Conservation (phyloP, 2,888 invertebrate species). For the Mesorhabditis belari region DNA sequence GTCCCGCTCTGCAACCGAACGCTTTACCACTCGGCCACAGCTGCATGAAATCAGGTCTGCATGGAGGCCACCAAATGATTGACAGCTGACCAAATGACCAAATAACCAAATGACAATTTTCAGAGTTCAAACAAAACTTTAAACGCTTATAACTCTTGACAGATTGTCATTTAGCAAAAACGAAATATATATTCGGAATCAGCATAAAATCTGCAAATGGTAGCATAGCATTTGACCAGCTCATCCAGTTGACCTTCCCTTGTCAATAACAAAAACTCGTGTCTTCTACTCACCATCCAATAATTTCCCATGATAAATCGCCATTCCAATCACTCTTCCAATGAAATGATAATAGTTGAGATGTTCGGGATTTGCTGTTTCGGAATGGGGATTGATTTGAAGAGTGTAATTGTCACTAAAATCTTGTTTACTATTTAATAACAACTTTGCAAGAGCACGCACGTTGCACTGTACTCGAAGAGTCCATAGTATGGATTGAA, state of each 20-base stretch:
- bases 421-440: slow-evolving; percentile 17
- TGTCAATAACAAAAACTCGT: neutral
- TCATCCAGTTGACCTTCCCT: too few relatives aligned
- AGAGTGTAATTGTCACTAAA: slow-evolving; percentile 89
- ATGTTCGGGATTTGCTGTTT: slow-evolving; percentile 94
- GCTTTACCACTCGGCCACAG: too few relatives aligned
- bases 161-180: too few relatives aligned
- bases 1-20: too few relatives aligned
- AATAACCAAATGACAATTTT: neutral
- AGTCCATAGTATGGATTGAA: slow-evolving; percentile 99
- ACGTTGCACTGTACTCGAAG: slow-evolving; percentile 98
- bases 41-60: too few relatives aligned
- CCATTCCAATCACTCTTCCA: slow-evolving; percentile 95
- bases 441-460: too few relatives aligned
- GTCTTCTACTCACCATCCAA: slow-evolving; percentile 70
- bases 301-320: slow-evolving; percentile 94
- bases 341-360: slow-evolving; percentile 96
- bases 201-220: too few relatives aligned
- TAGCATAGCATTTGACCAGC: too few relatives aligned
- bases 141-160: too few relatives aligned
- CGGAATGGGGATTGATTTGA: slow-evolving; percentile 96
- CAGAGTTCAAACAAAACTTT: slow-evolving; percentile 6
- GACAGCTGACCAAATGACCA: too few relatives aligned
- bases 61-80: too few relatives aligned
- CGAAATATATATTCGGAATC: too few relatives aligned